Conservation (phyloP, 1,140 invertebrate genomes). For the Luehdorfia chinensis region DNA sequence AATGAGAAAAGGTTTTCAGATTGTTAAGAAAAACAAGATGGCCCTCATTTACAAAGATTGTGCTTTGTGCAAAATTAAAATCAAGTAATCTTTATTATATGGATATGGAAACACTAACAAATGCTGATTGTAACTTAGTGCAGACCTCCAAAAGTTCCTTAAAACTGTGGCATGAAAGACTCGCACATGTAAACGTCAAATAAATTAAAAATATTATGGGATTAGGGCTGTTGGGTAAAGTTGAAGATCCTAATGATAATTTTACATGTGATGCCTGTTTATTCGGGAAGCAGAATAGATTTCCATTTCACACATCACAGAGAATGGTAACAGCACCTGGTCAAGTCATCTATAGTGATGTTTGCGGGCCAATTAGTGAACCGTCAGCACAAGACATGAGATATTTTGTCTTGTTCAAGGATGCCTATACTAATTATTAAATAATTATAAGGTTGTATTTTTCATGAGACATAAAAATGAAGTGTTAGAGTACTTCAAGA, state of each 20-base stretch:
- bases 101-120: slow-evolving; percentile 21
- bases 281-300: slow-evolving; percentile 42
- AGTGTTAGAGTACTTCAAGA: slow-evolving; percentile 40
- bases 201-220: slow-evolving; percentile 35
- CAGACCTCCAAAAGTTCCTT: slow-evolving; percentile 23
- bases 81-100: slow-evolving; percentile 31
- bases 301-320: slow-evolving; percentile 31
- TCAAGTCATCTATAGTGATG: slow-evolving; percentile 59
- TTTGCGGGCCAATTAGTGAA: slow-evolving; percentile 56
- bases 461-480: slow-evolving; percentile 62
- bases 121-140: slow-evolving; percentile 25
- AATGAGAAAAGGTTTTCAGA: slow-evolving; percentile 24
- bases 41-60: slow-evolving; percentile 26
- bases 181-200: slow-evolving; percentile 35
- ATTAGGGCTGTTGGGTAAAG: slow-evolving; percentile 22
- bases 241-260: slow-evolving; percentile 10
- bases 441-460: slow-evolving; percentile 59
- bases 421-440: slow-evolving; percentile 51
- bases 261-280: slow-evolving; percentile 56
- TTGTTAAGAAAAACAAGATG: slow-evolving; percentile 20
- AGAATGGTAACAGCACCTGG: slow-evolving; percentile 30
- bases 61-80: slow-evolving; percentile 21
- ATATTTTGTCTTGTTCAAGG: slow-evolving; percentile 70
- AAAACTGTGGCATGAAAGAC: slow-evolving; percentile 34
- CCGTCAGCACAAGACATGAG: slow-evolving; percentile 48